Conservation (phyloP, 1,140 invertebrate genomes). For the Solenopsis invicta region DNA sequence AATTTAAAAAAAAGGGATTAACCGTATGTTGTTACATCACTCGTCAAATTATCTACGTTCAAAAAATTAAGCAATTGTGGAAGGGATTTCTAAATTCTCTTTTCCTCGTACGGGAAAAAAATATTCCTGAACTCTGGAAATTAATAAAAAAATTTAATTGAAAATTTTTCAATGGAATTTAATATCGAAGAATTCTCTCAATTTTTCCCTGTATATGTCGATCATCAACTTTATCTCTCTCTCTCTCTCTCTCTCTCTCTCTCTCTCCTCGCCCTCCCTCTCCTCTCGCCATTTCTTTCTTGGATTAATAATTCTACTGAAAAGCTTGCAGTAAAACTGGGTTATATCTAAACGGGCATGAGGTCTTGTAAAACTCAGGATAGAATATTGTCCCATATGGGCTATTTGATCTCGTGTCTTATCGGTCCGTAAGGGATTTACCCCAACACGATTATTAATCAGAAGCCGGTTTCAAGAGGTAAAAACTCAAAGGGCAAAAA, state of each 20-base stretch:
- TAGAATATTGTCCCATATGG: constrained; percentile 41
- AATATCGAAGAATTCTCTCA: constrained; percentile 17
- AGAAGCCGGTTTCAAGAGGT: neutral
- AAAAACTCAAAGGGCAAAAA: constrained; percentile 26
- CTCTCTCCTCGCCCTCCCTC: neutral
- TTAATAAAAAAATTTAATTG: constrained; percentile 46
- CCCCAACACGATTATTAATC: constrained; percentile 43
- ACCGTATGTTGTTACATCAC: neutral
- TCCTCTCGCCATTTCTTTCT: neutral
- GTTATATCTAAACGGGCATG: constrained; percentile 27
- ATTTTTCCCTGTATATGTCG: neutral
- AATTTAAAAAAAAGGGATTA: neutral
- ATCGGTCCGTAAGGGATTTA: constrained; percentile 39
- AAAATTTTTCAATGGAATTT: constrained; percentile 35
- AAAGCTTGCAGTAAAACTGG: constrained; percentile 23
- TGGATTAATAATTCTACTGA: constrained; percentile 44
- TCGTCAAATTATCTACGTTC: neutral
- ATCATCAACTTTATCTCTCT: neutral
- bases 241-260: neutral
- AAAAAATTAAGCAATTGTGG: neutral
- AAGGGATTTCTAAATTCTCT: constrained; percentile 6
- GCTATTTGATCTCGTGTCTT: constrained; percentile 50
- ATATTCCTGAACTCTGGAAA: neutral
- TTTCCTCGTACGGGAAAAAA: neutral
- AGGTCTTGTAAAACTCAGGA: constrained; percentile 32